phyloP scores from a whole-genome alignment of 2,797 vertebrate species.

The Lagorchestes hirsutus region DNA sequence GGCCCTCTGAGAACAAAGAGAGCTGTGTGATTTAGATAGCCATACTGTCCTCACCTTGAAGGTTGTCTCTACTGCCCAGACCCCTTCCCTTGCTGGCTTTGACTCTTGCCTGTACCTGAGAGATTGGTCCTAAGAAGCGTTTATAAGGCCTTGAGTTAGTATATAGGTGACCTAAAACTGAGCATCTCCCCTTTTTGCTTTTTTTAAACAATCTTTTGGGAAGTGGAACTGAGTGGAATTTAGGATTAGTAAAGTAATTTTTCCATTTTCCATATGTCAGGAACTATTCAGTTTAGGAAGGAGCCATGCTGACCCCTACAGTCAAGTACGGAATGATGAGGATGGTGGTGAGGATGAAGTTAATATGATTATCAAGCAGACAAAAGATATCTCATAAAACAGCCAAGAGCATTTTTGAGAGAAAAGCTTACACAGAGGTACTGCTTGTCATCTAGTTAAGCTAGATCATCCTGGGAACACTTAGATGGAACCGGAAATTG shows the following conservation, averaged over 20 bases:
- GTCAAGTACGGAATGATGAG: neutral
- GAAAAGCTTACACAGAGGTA: too few relatives aligned
- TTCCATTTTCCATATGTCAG: neutral
- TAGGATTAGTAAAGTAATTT: neutral
- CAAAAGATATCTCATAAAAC: too few relatives aligned
- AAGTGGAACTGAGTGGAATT: neutral
- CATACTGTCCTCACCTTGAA: neutral
- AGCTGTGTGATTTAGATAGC: neutral
- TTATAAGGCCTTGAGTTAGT: neutral
- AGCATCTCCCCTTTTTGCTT: neutral
- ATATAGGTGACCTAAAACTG: neutral
- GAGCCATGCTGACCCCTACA: neutral
- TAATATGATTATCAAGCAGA: neutral
- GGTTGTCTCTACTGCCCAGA: neutral
- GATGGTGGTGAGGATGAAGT: neutral
- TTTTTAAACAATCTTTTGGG: neutral
- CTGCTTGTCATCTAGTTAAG: too few relatives aligned
- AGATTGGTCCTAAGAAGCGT: neutral
- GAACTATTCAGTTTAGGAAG: neutral
- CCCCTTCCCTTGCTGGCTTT: neutral
- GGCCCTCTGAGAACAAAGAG: neutral
- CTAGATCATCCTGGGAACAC: too few relatives aligned
- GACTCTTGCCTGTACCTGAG: neutral
- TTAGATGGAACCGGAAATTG: too few relatives aligned
- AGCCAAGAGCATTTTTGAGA: too few relatives aligned